These are phyloP conservation scores for Osmoderma eremita DNA, from an alignment of 2,888 invertebrate species.

Conservation along the genomic window DNA sequence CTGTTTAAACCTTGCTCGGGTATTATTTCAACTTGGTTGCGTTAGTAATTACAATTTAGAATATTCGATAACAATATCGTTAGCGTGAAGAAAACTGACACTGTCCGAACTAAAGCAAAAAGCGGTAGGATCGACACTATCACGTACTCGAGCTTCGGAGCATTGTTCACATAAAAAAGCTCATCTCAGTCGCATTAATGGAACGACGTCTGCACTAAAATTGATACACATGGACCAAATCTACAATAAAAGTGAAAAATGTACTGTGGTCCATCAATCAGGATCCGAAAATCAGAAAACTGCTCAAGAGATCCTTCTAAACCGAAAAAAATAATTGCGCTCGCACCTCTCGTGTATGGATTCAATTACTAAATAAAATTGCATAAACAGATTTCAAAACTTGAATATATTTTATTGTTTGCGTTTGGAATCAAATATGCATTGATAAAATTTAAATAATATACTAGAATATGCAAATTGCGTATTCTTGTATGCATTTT, in stretches of 20 bases:
- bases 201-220: conserved; percentile 50
- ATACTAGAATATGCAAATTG: too few species aligned
- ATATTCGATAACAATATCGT: too few species aligned
- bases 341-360: background rate
- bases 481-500: too few species aligned
- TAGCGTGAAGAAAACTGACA: too few species aligned
- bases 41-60: too few species aligned
- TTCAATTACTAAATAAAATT: background rate
- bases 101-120: conserved; percentile 17
- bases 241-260: conserved; percentile 54
- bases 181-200: conserved; percentile 54
- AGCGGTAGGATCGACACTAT: conserved; percentile 49
- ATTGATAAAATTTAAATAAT: too few species aligned
- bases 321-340: conserved; percentile 1
- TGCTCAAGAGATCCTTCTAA: conserved; percentile 10
- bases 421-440: too few species aligned
- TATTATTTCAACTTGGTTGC: too few species aligned
- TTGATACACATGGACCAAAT: conserved; percentile 52
- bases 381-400: too few species aligned
- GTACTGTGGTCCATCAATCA: conserved; percentile 43
- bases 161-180: conserved; percentile 57
- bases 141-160: conserved; percentile 54
- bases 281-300: conserved; percentile 14
- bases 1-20: too few species aligned
- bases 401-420: too few species aligned